Base-by-base conservation (phyloP, 1,140 invertebrate genomes). In the Drosophila micromelanica region DNA sequence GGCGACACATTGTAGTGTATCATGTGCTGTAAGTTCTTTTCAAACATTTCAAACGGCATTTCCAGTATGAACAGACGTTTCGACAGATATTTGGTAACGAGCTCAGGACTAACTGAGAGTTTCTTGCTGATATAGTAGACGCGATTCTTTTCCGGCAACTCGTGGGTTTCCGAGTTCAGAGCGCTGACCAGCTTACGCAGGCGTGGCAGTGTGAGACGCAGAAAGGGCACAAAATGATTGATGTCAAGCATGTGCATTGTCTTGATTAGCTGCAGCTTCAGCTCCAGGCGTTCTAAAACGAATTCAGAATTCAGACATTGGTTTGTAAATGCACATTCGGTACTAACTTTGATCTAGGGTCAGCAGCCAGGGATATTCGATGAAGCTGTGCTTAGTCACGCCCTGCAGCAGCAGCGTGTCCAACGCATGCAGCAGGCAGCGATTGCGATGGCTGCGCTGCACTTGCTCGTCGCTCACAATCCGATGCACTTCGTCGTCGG, bases 1-100 rank as follows among this genome's bases (percentile, higher is more conserved):
- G 89, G 71, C 13, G 86, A 77, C 13, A 94, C 90, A 63, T 92
- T 90, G 65, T 92, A 92, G 23, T 92, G 89, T 72, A 91, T 73
- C 89, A 92, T 91, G 23, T 90, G 76, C 9, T 90, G 43, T 2
- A 92, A 59, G 49, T 91, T 92, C 43, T 80, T 78, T 54, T 90
- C 75, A n/a, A 92, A 80, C 85, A 90, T 92, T 9, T 91, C 82
- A 42, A 64, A 91, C 0, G 89, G 86, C 82, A 92, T 91, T 74
- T 92, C 90, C 20, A 92, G 60, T 9, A 92, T 86, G 51, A 92
- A 92, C 2, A 92, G 69, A 2, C 90, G 80, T 30, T 90, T 91
- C 2, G 68, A 80, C 0, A 91, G 54, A 64, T 91, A 92, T 64
- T 92, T 91, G 13, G 78, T 75, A 0, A 92, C 90, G 8, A 90